These are phyloP conservation scores for Xenus cinereus DNA, from an alignment of 2,113 vertebrate genomes.

Conservation along the genomic window DNA sequence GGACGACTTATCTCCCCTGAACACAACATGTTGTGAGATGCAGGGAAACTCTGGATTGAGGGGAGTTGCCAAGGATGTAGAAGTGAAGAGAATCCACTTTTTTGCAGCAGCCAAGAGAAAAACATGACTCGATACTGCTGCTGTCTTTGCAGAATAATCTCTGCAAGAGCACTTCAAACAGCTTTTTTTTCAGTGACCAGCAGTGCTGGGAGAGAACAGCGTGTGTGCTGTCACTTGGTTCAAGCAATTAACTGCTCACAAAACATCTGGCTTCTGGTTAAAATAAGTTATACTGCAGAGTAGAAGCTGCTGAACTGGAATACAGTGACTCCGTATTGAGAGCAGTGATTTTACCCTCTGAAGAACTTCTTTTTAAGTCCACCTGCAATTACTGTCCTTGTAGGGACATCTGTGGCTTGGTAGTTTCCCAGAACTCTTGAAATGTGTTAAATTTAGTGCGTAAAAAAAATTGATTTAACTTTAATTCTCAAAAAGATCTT, in stretches of 20 bases:
- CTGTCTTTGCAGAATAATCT: neutral
- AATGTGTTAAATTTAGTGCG: neutral
- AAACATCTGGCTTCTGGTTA: slow-evolving; percentile 21
- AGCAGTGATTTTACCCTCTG: neutral
- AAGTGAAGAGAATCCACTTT: neutral
- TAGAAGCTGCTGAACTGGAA: neutral
- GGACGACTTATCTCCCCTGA: neutral
- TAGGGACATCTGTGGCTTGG: neutral
- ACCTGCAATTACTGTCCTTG: neutral
- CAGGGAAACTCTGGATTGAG: neutral
- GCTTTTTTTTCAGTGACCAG: neutral
- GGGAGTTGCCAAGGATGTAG: neutral
- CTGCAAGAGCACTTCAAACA: neutral
- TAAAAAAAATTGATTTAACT: neutral
- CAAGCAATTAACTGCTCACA: slow-evolving; percentile 28
- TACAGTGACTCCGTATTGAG: neutral
- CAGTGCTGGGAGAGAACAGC: slow-evolving; percentile 21
- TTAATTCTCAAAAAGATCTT: neutral
- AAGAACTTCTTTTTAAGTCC: neutral
- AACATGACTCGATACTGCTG: neutral
- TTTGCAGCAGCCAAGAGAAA: neutral
- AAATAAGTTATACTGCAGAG: neutral
- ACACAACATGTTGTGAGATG: neutral
- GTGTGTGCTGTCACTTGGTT: neutral
- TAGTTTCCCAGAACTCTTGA: neutral